Conservation (phyloP, 2,888 invertebrate species). For the Xanthorhoe designata region DNA sequence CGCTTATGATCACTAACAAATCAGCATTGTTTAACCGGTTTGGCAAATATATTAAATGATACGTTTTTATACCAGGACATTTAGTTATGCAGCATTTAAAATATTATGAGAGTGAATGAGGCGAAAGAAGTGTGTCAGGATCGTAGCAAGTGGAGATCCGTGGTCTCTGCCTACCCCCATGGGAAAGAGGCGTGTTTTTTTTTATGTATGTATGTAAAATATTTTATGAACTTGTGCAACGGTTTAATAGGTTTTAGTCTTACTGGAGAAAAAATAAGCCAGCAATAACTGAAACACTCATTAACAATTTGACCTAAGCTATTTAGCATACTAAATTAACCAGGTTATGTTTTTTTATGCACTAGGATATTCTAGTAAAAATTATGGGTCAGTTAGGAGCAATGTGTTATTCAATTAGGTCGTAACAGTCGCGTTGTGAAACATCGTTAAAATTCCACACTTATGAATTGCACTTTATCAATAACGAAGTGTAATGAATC, state of each 20-base stretch:
- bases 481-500: slow-evolving; percentile 28
- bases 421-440: slow-evolving; percentile 4
- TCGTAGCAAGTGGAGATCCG: no score
- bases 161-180: no score
- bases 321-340: not conserved
- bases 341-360: not conserved
- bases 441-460: slow-evolving; percentile 23
- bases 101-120: no score
- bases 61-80: not conserved
- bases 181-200: no score
- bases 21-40: slow-evolving; percentile 31
- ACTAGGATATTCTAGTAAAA: not conserved
- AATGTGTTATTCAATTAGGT: slow-evolving; percentile 2
- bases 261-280: not conserved
- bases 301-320: not conserved
- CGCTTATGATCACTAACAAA: slow-evolving; percentile 46
- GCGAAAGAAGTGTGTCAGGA: no score
- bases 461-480: slow-evolving; percentile 28
- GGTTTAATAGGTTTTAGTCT: not conserved
- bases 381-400: not conserved
- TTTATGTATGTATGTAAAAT: no score
- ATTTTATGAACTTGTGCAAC: not conserved
- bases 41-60: slow-evolving; percentile 12
- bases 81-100: not conserved
- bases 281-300: not conserved